phyloP scores from a whole-genome alignment of 1,140 invertebrate species.

The Microvelia longipes region DNA sequence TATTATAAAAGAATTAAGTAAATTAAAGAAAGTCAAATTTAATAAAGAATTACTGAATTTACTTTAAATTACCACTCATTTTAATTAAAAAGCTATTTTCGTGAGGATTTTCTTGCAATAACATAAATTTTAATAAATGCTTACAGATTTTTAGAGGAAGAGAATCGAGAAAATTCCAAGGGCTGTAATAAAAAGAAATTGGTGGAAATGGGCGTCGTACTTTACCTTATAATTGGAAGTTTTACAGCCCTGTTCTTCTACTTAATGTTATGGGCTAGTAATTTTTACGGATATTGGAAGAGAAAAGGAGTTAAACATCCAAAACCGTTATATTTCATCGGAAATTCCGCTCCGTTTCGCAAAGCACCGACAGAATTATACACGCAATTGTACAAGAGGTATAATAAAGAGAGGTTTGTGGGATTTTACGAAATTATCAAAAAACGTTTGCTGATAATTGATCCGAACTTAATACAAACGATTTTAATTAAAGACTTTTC shows the following conservation, averaged over 20 bases:
- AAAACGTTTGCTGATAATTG: constrained; percentile 24
- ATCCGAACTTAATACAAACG: constrained; percentile 25
- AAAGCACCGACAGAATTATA: constrained; percentile 5
- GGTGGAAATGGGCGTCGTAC: not conserved
- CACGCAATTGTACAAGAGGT: constrained; percentile 12
- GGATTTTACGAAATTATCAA: constrained; percentile 22
- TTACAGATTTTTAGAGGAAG: too few relatives aligned
- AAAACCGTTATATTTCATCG: constrained; percentile 27
- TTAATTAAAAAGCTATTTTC: too few relatives aligned
- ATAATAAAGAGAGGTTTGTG: constrained; percentile 10
- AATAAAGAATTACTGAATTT: too few relatives aligned
- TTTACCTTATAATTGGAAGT: not conserved
- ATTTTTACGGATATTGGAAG: constrained; percentile 29
- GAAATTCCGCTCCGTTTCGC: constrained; percentile 19
- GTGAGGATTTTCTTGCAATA: too few relatives aligned
- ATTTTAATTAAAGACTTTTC: constrained; percentile 28
- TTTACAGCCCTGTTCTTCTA: not conserved
- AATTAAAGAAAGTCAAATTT: too few relatives aligned
- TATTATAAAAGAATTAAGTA: too few relatives aligned
- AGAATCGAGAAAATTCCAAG: too few relatives aligned
- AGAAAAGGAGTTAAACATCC: constrained; percentile 28
- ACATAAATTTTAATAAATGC: too few relatives aligned
- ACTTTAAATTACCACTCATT: too few relatives aligned
- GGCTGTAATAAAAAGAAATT: too few relatives aligned
- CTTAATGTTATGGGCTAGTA: not conserved